These are phyloP conservation scores for Pachyrhynchus sulphureomaculatus DNA, from an alignment of 1,140 invertebrate genomes.

Conservation along the genomic window DNA sequence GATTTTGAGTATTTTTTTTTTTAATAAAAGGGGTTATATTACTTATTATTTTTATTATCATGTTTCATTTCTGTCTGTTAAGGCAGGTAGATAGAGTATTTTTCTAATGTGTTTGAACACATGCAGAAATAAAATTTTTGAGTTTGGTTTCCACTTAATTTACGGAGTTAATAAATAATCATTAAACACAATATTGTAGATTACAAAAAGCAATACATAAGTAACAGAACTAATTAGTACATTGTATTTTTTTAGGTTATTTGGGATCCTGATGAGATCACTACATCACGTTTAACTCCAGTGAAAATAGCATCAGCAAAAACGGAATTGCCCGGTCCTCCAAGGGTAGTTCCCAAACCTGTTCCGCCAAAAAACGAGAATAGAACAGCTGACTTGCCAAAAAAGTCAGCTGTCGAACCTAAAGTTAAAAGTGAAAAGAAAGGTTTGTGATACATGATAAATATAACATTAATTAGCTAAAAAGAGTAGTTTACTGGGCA, in stretches of 20 bases:
- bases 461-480: not conserved
- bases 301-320: conserved; percentile 1
- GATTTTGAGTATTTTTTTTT: too few species aligned
- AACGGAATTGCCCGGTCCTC: not conserved
- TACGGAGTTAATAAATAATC: too few species aligned
- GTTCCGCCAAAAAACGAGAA: conserved; percentile 20
- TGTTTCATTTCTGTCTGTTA: too few species aligned
- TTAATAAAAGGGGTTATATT: too few species aligned
- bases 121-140: too few species aligned
- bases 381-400: conserved; percentile 7
- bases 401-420: conserved; percentile 17
- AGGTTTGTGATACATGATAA: not conserved
- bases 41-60: too few species aligned
- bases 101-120: too few species aligned
- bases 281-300: conserved; percentile 1
- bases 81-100: too few species aligned
- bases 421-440: conserved; percentile 18
- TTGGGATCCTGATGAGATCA: conserved; percentile 66
- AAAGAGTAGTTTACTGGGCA: not conserved
- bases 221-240: too few species aligned
- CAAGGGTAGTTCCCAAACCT: conserved; percentile 7
- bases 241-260: conserved; percentile 51
- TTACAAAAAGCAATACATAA: too few species aligned
- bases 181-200: too few species aligned
- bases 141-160: too few species aligned